A percentile compares a stretch with the other conserved stretches of the same genome.
Conservation (phyloP, 2,888 invertebrate species). For the Xestia c-nigrum region DNA sequence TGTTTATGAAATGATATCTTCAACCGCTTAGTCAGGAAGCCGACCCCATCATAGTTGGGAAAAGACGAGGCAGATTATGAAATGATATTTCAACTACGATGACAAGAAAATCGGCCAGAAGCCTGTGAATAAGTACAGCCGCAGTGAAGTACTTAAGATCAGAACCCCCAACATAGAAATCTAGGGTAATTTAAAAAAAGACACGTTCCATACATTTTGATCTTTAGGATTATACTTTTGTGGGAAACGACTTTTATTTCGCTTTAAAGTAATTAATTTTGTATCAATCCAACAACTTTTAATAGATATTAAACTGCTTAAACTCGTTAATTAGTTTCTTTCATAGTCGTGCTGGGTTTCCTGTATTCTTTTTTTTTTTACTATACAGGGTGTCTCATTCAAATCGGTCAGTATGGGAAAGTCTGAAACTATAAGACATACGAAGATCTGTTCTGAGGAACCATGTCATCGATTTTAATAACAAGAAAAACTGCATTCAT, state of each 20-base stretch:
- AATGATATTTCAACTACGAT: not conserved
- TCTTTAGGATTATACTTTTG: not conserved
- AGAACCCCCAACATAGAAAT: not conserved
- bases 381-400: too few relatives aligned
- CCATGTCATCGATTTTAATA: too few relatives aligned
- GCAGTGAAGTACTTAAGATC: too few relatives aligned
- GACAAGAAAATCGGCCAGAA: not conserved
- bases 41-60: too few relatives aligned
- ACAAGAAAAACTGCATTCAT: too few relatives aligned
- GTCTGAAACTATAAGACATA: too few relatives aligned
- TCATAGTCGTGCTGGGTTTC: not conserved
- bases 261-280: constrained; percentile 1
- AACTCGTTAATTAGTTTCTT: not conserved
- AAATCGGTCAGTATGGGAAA: too few relatives aligned
- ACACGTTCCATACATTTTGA: not conserved
- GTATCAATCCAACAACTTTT: not conserved
- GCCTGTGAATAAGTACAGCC: not conserved
- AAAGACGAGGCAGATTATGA: too few relatives aligned
- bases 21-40: too few relatives aligned
- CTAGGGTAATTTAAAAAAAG: not conserved
- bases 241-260: not conserved
- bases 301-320: not conserved
- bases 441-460: too few relatives aligned
- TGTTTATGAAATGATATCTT: too few relatives aligned
- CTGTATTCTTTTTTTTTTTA: too few relatives aligned